phyloP scores from a whole-genome alignment of 2,113 vertebrate species.

The Amphilophus citrinellus region DNA sequence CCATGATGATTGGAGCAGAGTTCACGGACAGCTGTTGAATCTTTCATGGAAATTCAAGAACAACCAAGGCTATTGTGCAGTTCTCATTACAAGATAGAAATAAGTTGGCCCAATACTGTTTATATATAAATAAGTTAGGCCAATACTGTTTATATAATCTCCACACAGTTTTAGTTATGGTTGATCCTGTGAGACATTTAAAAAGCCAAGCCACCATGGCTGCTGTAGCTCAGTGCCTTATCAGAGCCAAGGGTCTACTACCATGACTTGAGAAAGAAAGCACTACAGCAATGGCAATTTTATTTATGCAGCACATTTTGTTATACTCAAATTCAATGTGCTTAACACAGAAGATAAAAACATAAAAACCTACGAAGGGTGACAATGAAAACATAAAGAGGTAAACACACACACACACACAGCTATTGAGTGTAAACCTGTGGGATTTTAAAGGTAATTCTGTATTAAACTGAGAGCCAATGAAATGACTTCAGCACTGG shows the following conservation, averaged over 20 bases:
- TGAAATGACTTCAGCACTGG: too few species aligned
- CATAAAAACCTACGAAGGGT: not conserved
- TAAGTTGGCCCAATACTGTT: slow-evolving; percentile 7
- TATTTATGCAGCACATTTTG: not conserved
- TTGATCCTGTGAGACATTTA: not conserved
- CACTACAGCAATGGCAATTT: not conserved
- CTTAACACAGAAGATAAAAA: not conserved
- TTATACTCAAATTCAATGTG: not conserved
- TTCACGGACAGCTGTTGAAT: slow-evolving; percentile 62
- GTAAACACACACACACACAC: not conserved
- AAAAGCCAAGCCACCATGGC: not conserved
- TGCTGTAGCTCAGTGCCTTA: not conserved
- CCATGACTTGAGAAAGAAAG: not conserved
- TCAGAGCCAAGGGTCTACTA: not conserved
- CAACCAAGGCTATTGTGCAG: slow-evolving; percentile 18
- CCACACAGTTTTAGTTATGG: not conserved
- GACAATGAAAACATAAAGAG: not conserved
- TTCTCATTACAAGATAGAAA: slow-evolving; percentile 29
- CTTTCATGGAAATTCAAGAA: slow-evolving; percentile 52
- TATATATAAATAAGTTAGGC: not conserved
- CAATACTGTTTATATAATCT: not conserved
- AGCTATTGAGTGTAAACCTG: too few species aligned
- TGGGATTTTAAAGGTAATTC: too few species aligned
- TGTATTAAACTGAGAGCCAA: too few species aligned
- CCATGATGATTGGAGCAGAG: slow-evolving; percentile 11